Evolutionary conservation across 2,888 invertebrate genomes (phyloP).

Genomic region (Dasypogon diadema): DNA sequence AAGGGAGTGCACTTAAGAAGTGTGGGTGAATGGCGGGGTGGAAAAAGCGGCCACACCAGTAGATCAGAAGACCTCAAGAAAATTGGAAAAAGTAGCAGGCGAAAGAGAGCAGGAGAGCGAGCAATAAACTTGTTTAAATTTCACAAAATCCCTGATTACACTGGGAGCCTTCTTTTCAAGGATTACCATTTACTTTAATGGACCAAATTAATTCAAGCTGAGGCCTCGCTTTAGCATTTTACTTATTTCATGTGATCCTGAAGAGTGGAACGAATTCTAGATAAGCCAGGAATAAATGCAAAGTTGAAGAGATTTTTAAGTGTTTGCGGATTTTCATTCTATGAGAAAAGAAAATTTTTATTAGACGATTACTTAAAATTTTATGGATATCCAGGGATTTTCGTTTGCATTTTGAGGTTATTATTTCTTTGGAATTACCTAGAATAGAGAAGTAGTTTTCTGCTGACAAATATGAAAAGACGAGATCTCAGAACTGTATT

Average conservation of each 20-base stretch:
- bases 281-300: slow-evolving; percentile 40
- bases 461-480: no score
- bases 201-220: slow-evolving; percentile 54
- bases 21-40: neutral
- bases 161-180: slow-evolving; percentile 51
- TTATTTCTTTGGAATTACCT: neutral
- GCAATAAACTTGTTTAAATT: slow-evolving; percentile 53
- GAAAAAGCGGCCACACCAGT: slow-evolving; percentile 13
- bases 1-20: slow-evolving; percentile 18
- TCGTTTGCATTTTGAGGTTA: slow-evolving; percentile 7
- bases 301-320: slow-evolving; percentile 43
- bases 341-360: slow-evolving; percentile 33
- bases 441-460: neutral
- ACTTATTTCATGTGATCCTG: slow-evolving; percentile 45
- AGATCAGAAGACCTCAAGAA: slow-evolving; percentile 20
- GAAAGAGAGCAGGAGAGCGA: neutral
- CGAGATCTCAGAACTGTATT: no score
- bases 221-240: slow-evolving; percentile 43
- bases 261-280: slow-evolving; percentile 27
- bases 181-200: slow-evolving; percentile 56
- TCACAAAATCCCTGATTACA: slow-evolving; percentile 55
- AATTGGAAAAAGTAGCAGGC: slow-evolving; percentile 35
- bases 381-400: slow-evolving; percentile 31
- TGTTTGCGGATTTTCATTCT: slow-evolving; percentile 45
- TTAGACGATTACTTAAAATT: slow-evolving; percentile 39